These are phyloP conservation scores for Lycaena phlaeas DNA, from an alignment of 2,888 invertebrate species.

Conservation along the genomic window DNA sequence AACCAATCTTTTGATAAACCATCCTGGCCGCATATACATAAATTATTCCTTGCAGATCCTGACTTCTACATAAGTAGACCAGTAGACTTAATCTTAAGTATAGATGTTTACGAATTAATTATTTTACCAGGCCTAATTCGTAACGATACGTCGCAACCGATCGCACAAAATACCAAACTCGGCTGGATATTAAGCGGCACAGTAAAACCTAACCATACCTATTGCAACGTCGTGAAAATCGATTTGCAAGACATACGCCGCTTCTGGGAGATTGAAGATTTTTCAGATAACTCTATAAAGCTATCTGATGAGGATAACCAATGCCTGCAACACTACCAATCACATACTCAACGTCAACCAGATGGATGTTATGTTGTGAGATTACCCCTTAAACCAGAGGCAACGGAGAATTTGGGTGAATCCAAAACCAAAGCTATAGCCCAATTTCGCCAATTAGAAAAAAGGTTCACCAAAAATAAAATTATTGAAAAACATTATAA, in stretches of 20 bases:
- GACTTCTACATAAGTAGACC: conserved; percentile 2
- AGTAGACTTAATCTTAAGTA: conserved; percentile 1
- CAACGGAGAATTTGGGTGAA: no score
- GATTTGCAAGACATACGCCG: neutral
- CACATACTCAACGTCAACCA: no score
- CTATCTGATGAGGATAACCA: no score
- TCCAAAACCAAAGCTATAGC: no score
- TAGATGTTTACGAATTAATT: conserved; percentile 1
- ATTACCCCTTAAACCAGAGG: no score
- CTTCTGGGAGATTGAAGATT: no score
- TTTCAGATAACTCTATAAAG: no score
- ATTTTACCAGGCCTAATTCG: neutral
- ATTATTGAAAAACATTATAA: no score
- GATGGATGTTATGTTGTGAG: no score
- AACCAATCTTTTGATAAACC: conserved; percentile 5
- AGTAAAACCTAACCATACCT: neutral
- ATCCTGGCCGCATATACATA: conserved; percentile 4
- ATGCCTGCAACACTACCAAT: no score
- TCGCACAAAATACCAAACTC: conserved; percentile 6
- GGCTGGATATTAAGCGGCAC: conserved; percentile 9
- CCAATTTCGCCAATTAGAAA: no score
- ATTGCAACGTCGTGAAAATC: conserved; percentile 5
- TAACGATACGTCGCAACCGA: conserved; percentile 7
- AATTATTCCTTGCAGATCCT: conserved; percentile 4
- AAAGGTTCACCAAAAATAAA: no score